These are phyloP conservation scores for Bergia puertoricense DNA, from an alignment of 92 coral and sea anemone species.

Conservation along the genomic window DNA sequence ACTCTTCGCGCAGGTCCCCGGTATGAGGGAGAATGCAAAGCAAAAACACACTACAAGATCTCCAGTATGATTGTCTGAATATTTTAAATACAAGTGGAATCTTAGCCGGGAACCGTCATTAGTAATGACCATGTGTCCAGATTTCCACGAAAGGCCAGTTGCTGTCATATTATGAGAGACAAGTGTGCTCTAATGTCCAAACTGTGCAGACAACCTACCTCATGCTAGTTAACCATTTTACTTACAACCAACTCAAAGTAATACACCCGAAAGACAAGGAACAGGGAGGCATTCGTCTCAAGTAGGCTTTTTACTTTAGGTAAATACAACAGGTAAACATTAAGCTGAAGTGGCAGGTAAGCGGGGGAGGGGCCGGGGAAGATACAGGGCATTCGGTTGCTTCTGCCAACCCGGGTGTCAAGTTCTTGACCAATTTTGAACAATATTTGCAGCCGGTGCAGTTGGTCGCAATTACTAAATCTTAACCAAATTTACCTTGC, in stretches of 20 bases:
- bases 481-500: too few relatives aligned
- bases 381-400: too few relatives aligned
- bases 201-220: too few relatives aligned
- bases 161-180: not conserved
- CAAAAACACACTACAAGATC: not conserved
- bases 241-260: too few relatives aligned
- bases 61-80: not conserved
- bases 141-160: not conserved
- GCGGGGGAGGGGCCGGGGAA: not conserved
- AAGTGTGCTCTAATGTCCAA: not conserved
- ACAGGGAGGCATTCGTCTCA: not conserved
- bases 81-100: not conserved
- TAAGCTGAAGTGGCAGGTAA: too few relatives aligned
- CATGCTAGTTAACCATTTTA: too few relatives aligned
- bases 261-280: not conserved
- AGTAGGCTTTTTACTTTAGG: not conserved
- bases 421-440: too few relatives aligned
- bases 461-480: too few relatives aligned
- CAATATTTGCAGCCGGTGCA: too few relatives aligned
- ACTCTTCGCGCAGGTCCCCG: slow-evolving; percentile 50
- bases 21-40: not conserved
- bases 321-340: too few relatives aligned
- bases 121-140: not conserved
- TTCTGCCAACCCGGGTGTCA: too few relatives aligned
- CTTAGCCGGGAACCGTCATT: not conserved